A percentile compares a stretch with the other conserved stretches of the same genome.
Evolutionary conservation across 2,888 invertebrate genomes (phyloP).

Genomic region (Brenthis ino): DNA sequence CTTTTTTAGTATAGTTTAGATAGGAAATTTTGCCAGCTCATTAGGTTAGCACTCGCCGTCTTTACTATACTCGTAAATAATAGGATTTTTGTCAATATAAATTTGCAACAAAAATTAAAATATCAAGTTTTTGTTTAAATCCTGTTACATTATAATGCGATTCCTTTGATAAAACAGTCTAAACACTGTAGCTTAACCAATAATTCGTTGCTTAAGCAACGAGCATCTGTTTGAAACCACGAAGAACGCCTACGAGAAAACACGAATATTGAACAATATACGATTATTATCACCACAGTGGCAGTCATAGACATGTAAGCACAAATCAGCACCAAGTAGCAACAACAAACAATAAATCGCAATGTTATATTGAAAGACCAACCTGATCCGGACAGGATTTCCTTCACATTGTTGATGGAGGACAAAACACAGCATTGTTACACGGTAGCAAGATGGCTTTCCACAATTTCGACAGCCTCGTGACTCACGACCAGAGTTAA

Average conservation of each 20-base stretch:
- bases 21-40: too few species aligned
- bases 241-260: neutral
- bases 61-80: too few species aligned
- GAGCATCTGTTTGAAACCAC: neutral
- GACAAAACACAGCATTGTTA: conserved; percentile 44
- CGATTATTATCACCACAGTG: neutral
- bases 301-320: conserved; percentile 7
- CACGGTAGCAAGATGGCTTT: conserved; percentile 61
- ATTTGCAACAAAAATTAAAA: too few species aligned
- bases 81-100: too few species aligned
- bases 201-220: neutral
- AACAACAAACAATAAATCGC: conserved; percentile 25
- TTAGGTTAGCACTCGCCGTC: too few species aligned
- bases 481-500: conserved; percentile 75
- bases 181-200: neutral
- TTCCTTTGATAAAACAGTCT: neutral
- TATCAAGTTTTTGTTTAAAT: too few species aligned
- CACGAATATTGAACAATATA: conserved; percentile 9
- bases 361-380: conserved; percentile 35
- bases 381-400: conserved; percentile 40
- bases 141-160: neutral
- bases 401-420: conserved; percentile 39
- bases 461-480: conserved; percentile 64
- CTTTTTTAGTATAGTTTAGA: too few species aligned
- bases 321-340: conserved; percentile 16